phyloP scores from a whole-genome alignment of 2,888 invertebrate species.

The Azorinus chamasolen region DNA sequence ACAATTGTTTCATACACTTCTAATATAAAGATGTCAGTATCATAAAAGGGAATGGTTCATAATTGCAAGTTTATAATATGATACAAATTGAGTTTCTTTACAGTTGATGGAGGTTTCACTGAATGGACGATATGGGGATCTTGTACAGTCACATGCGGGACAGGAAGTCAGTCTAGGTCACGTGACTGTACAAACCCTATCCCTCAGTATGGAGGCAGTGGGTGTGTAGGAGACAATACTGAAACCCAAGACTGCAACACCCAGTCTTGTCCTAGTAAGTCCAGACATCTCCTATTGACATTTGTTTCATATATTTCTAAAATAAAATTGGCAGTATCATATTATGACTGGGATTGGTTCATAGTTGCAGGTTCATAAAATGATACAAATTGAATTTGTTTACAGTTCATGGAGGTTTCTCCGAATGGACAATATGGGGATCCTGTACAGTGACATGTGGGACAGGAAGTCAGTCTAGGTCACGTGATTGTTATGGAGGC shows the following conservation, averaged over 20 bases:
- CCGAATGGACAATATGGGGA: slow-evolving; percentile 18
- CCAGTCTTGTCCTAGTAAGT: too few relatives aligned
- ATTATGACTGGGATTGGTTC: too few relatives aligned
- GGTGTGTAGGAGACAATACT: not conserved
- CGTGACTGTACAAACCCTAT: slow-evolving; percentile 20
- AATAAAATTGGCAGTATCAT: too few relatives aligned
- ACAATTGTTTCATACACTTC: too few relatives aligned
- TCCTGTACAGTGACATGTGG: slow-evolving; percentile 16
- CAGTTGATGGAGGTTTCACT: slow-evolving; percentile 27
- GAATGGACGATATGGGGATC: slow-evolving; percentile 10
- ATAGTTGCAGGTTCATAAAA: too few relatives aligned
- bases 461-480: slow-evolving; percentile 19
- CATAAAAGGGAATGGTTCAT: too few relatives aligned
- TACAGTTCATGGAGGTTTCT: slow-evolving; percentile 7
- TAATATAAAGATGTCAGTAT: too few relatives aligned
- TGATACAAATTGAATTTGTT: too few relatives aligned
- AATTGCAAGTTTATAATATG: too few relatives aligned
- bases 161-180: not conserved
- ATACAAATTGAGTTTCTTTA: too few relatives aligned
- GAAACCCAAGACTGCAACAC: too few relatives aligned
- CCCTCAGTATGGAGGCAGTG: slow-evolving; percentile 18
- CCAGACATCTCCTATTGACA: not conserved
- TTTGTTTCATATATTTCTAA: not conserved
- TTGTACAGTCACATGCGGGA: slow-evolving; percentile 9
- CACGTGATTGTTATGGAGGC: slow-evolving; percentile 23